Base-by-base conservation (phyloP, 2,797 vertebrate genomes). In the Enteromius mattozi region DNA sequence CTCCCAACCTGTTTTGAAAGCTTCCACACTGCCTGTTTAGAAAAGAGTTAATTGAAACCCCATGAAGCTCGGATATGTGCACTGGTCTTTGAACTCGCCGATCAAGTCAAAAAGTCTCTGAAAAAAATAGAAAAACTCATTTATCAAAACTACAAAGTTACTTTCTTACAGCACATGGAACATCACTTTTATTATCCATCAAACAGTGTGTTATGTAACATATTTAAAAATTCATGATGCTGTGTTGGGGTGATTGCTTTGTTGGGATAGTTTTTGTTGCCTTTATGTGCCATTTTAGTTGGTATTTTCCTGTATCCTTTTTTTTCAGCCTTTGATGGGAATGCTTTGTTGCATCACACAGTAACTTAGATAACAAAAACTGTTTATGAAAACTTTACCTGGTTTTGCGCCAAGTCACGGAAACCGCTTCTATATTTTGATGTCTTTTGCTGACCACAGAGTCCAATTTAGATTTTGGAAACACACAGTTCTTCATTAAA, bases 381-480 rank as follows among this genome's bases (percentile, higher is more conserved):
- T 81, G 65, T 66, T 63, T 54, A 21, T 40, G 10, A 30, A 66
- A 16, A n/a, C 9, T 51, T 45, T 30, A 83, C 75, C 49, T 45
- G 42, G 33, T 27, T 84, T 86, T 56, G 24, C 8, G 12, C 40
- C 74, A 84, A 24, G 19, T n/a, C 79, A 30, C 24, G 0, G 35
- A 68, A 80, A n/a, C 68, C 61, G 14, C 54, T 71, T 76, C 81
- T 86, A 59, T 86, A 80, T 86, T 86, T 82, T 82, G 59, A 47
- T 42, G 33, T 47, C 24, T 71, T 71, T 80, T 66, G 80, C 37
- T 45, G 35, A 75, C 82, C 85, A 80, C 80, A 83, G 47, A 79
- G 68, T 78, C 77, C 80, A 40, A 63, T 86, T 85, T 86, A 78
- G 85, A 80, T 82, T 81, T 78, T 65, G 76, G 75, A 75, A 75